These are phyloP conservation scores for Hylaeus anthracinus DNA, from an alignment of 1,140 invertebrate genomes.

Conservation along the genomic window DNA sequence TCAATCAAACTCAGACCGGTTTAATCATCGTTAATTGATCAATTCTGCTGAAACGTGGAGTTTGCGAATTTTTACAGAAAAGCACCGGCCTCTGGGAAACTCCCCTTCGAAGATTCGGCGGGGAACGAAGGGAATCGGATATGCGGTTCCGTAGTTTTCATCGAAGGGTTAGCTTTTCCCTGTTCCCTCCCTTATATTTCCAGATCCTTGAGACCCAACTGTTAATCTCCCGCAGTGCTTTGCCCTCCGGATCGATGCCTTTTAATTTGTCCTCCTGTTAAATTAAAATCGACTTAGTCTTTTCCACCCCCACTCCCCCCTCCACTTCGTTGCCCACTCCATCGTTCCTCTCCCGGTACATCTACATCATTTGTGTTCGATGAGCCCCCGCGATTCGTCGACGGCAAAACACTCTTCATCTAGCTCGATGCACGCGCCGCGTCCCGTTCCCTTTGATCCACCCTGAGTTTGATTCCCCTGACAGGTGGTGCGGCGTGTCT, in stretches of 20 bases:
- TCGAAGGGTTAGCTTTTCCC: constrained; percentile 46
- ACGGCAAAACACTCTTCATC: constrained; percentile 47
- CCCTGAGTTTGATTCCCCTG: constrained; percentile 55
- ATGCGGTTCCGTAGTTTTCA: constrained; percentile 36
- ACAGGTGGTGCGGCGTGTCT: constrained; percentile 38
- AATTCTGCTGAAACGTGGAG: constrained; percentile 3
- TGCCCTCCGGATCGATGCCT: constrained; percentile 60
- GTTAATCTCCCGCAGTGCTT: constrained; percentile 55
- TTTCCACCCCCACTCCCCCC: constrained; percentile 7
- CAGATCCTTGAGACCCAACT: constrained; percentile 47
- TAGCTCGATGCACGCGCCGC: constrained; percentile 24
- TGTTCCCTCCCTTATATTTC: constrained; percentile 20
- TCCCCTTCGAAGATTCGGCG: constrained; percentile 35
- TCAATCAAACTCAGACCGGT: neutral
- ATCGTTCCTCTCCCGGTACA: neutral
- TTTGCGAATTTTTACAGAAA: neutral
- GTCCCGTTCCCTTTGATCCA: constrained; percentile 52
- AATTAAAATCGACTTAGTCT: constrained; percentile 66
- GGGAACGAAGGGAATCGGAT: constrained; percentile 48
- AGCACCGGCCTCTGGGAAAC: neutral
- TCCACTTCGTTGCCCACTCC: too few relatives aligned
- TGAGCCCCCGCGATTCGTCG: constrained; percentile 32
- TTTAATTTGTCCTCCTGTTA: constrained; percentile 64
- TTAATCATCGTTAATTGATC: constrained; percentile 29
- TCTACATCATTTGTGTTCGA: constrained; percentile 32